phyloP scores from a whole-genome alignment of 2,888 invertebrate species.

The Drosophila cognata region DNA sequence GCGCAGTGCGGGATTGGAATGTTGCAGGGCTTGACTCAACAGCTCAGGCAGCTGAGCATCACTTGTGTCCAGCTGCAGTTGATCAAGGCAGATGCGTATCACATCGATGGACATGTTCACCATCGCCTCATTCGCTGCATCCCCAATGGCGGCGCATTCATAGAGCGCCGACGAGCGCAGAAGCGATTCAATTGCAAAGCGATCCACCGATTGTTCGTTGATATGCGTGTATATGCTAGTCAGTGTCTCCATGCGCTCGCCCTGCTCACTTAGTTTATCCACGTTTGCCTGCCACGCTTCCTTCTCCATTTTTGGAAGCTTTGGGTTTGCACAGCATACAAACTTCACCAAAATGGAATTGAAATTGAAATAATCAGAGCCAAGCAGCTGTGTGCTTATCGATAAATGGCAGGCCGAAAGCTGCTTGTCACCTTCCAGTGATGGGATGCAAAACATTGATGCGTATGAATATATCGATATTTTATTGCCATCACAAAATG shows the following conservation, averaged over 20 bases:
- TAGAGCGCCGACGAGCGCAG: conserved; percentile 87
- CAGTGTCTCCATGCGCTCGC: conserved; percentile 85
- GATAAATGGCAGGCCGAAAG: conserved; percentile 28
- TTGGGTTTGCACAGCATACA: background rate
- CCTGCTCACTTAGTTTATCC: conserved; percentile 85
- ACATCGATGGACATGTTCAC: conserved; percentile 88
- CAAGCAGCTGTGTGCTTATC: conserved; percentile 13
- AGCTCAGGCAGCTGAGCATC: conserved; percentile 86
- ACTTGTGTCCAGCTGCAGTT: conserved; percentile 33
- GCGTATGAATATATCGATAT: background rate
- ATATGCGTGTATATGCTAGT: conserved; percentile 85
- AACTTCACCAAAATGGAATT: background rate
- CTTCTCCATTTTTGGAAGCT: conserved; percentile 76
- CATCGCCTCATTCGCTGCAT: conserved; percentile 86
- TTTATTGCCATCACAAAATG: background rate
- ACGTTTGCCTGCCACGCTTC: conserved; percentile 85
- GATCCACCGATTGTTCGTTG: conserved; percentile 82
- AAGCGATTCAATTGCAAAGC: conserved; percentile 82
- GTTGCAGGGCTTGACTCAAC: conserved; percentile 88
- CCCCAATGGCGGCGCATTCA: conserved; percentile 85
- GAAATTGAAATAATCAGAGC: background rate
- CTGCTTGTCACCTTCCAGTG: conserved; percentile 35
- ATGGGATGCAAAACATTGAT: background rate
- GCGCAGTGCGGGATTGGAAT: conserved; percentile 88
- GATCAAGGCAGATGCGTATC: conserved; percentile 87